A percentile compares a stretch with the other conserved stretches of the same genome.
These are phyloP conservation scores for Margaritifera margaritifera DNA, from an alignment of 2,888 invertebrate species.

Conservation along the genomic window DNA sequence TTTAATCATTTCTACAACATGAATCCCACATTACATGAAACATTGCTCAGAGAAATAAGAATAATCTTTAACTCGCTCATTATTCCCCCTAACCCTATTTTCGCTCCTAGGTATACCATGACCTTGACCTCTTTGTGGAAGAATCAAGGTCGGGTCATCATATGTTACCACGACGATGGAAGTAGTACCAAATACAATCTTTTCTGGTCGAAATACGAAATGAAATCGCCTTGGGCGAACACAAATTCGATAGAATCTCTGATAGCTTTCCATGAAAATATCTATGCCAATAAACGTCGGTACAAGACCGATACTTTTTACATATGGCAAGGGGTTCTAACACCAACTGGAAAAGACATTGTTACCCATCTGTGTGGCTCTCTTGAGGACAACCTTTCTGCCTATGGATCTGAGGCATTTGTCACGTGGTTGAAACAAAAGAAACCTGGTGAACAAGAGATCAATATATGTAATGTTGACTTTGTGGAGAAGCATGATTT, in stretches of 20 bases:
- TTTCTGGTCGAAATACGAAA: constrained; percentile 80
- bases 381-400: constrained; percentile 73
- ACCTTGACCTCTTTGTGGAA: constrained; percentile 78
- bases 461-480: constrained; percentile 87
- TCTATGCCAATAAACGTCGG: constrained; percentile 76
- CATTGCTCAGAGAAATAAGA: constrained; percentile 78
- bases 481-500: constrained; percentile 78
- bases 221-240: constrained; percentile 89
- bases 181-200: constrained; percentile 19
- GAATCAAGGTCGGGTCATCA: constrained; percentile 75
- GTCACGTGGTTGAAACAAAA: constrained; percentile 70
- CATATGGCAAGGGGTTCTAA: constrained; percentile 86
- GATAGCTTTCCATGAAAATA: constrained; percentile 78
- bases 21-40: constrained; percentile 78
- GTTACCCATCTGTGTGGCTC: constrained; percentile 45
- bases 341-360: constrained; percentile 74
- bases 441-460: constrained; percentile 70
- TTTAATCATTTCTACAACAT: constrained; percentile 89
- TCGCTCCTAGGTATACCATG: constrained; percentile 73
- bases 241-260: constrained; percentile 79
- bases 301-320: constrained; percentile 77
- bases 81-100: constrained; percentile 74
- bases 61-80: constrained; percentile 78
- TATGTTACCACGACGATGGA: constrained; percentile 65
- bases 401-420: constrained; percentile 64